Base-by-base conservation (phyloP, 2,113 vertebrate species). In the Mungos mungo region DNA sequence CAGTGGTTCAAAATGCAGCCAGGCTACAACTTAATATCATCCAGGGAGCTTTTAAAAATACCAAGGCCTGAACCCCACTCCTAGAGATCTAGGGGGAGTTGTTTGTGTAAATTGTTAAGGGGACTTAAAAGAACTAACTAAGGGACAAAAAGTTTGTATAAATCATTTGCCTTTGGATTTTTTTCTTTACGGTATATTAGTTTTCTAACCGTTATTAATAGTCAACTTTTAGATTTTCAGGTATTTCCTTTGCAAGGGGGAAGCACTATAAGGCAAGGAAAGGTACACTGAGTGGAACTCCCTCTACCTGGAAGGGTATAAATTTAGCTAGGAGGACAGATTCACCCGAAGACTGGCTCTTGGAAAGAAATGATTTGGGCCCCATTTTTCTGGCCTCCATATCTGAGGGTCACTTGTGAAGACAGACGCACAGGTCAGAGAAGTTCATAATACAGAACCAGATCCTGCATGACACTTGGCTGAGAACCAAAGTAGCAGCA, bases 111-210 rank as follows among this genome's bases (percentile, higher is more conserved):
- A 23, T 8, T 88, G 33, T 71, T 60, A 60, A 60, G 7, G 57
- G 54, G 57, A 60, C 57, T 23, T 60, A 60, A 60, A 60, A 60
- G 57, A 23, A 60, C 57, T 60, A 60, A 60, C 21, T 2, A 60
- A 60, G 18, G 74, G 80, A 90, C 47, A 76, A 54, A 79, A n/a
- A 77, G 33, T 76, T 84, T 95, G 9, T 31, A 90, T 69, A 97
- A 79, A 79, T 33, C 4, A 41, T 89, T 95, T 66, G 45, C 25
- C n/a, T 95, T 81, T 69, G 31, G 29, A 31, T 63, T 85, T 68
- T 63, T 91, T 81, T 57, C n/a, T 83, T 90, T 16, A 79, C 27
- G 79, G 54, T 77, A 81, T 88, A 80, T 68, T 66, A 68, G 41
- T 95, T 79, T 88, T 71, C 57, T 82, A 77, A 84, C n/a, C 88